These are phyloP conservation scores for Lynx canadensis DNA, from an alignment of 2,113 vertebrate species.

Conservation along the genomic window DNA sequence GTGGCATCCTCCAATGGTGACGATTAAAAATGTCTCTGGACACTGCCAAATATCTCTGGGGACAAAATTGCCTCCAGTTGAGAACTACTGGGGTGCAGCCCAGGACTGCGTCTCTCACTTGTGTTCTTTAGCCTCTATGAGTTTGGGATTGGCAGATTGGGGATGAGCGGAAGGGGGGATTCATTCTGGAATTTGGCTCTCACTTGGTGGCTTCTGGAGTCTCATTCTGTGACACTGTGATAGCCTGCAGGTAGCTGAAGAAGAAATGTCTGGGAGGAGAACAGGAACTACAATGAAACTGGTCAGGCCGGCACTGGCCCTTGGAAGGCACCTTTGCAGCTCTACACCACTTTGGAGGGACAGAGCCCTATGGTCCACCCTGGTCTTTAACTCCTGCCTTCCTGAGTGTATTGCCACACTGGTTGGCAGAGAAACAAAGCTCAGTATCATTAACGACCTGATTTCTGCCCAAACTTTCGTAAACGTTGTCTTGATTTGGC, in stretches of 20 bases:
- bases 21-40: background rate
- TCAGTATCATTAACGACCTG: background rate
- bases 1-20: background rate
- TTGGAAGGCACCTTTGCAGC: rapidly evolving
- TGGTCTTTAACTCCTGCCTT: background rate
- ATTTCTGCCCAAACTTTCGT: background rate
- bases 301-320: background rate
- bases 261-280: background rate
- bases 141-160: background rate
- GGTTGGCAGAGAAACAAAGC: background rate
- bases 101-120: background rate
- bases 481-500: background rate
- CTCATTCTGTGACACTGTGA: background rate
- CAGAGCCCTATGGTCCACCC: background rate
- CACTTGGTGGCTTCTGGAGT: background rate
- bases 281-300: background rate
- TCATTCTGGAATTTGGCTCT: background rate
- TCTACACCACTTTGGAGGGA: background rate
- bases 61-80: background rate
- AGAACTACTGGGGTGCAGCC: background rate
- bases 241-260: background rate
- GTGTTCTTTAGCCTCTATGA: background rate
- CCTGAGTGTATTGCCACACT: background rate
- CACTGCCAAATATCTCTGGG: background rate
- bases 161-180: background rate